phyloP scores from a whole-genome alignment of 2,888 invertebrate species.

The Magallana nippona region DNA sequence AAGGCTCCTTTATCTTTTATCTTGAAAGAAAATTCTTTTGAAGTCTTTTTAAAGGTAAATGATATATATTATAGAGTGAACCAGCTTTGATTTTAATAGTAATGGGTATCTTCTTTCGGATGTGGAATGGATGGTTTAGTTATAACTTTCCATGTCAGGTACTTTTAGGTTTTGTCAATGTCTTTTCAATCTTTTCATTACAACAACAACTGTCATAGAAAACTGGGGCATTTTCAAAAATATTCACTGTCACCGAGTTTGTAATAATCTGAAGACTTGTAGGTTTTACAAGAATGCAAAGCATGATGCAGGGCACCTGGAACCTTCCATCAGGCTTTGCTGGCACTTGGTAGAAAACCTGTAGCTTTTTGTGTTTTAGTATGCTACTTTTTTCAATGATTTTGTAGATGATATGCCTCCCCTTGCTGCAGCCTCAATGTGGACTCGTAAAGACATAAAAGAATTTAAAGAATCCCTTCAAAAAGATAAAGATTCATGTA shows the following conservation, averaged over 20 bases:
- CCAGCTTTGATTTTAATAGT: too few species aligned
- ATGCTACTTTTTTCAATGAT: constrained; percentile 41
- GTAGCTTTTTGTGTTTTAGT: constrained; percentile 13
- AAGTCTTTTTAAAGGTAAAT: background rate
- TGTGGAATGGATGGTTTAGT: too few species aligned
- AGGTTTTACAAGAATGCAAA: constrained; percentile 11
- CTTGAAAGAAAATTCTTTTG: background rate
- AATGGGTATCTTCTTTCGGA: too few species aligned
- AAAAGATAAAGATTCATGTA: constrained; percentile 90
- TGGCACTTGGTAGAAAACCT: background rate
- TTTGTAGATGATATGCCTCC: constrained; percentile 75
- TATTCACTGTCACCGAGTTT: background rate
- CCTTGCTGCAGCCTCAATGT: constrained; percentile 89
- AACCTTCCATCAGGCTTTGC: constrained; percentile 28
- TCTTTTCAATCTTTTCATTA: background rate
- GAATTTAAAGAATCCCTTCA: constrained; percentile 94
- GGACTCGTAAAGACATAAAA: constrained; percentile 94
- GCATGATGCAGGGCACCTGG: constrained; percentile 23
- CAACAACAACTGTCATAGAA: background rate
- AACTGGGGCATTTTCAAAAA: background rate
- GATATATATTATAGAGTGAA: too few species aligned
- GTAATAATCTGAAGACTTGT: constrained; percentile 15
- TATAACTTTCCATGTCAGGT: too few species aligned
- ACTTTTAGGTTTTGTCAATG: background rate
- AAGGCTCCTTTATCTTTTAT: background rate